Base-by-base conservation (phyloP, 2,113 vertebrate species). In the Burhinus bistriatus region DNA sequence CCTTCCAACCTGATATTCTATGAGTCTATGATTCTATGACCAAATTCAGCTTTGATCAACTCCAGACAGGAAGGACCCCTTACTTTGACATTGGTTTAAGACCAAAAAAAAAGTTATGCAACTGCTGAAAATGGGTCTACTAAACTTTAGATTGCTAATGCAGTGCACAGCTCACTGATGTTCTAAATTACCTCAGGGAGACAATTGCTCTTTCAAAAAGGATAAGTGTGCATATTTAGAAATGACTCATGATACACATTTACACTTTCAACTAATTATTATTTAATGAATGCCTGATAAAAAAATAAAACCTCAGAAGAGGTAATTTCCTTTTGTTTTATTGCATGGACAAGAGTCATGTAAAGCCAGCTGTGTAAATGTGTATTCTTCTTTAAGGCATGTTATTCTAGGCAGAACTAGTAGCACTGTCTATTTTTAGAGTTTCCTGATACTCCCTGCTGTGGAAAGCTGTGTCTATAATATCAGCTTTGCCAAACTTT, bases 291-390 rank as follows among this genome's bases (percentile, higher is more conserved):
- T 65, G 20, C 36, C 72, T 88, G 54, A 85, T 79, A 29, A 64
- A 94, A 88, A 91, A 94, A 95, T 70, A 81, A 87, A 93, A 90
- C 40, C 54, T 91, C 75, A 70, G 78, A 88, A 97, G 92, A 93
- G 45, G 84, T 93, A 97, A 98, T 97, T 97, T 97, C 95, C 95
- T 95, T 96, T 93, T 95, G 83, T 95, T 87, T 97, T 89, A 95
- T 86, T 93, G 71, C 5, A 4, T 61, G 68, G 94, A 77, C 90
- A 77, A 91, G 51, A 84, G 75, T 72, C 73, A 69, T 55, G 54
- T 90, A 96, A 89, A 94, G 27, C 88, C 96, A 97, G 93, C 95
- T 97, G 93, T 96, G 93, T 96, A 97, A 98, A 97, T 95, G 91
- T 84, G 36, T 95, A 87, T 95, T 95, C 93, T 95, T 93, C 92